A percentile compares a stretch with the other conserved stretches of the same genome.
phyloP scores from a whole-genome alignment of 2,113 vertebrate species.

The Hippocampus zosterae region DNA sequence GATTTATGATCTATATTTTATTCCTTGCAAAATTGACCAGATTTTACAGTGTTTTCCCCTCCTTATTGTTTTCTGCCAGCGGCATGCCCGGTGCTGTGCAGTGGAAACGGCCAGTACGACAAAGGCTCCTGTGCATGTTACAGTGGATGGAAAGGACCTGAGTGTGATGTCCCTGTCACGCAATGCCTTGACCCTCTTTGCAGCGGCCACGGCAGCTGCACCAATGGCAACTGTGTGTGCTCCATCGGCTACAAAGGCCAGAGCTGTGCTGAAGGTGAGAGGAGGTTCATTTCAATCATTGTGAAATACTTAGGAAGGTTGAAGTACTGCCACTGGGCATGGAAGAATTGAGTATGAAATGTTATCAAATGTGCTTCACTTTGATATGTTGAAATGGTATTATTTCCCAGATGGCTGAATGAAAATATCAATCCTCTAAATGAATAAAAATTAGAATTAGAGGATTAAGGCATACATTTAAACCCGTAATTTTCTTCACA shows the following conservation, averaged over 20 bases:
- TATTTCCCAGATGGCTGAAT: no score
- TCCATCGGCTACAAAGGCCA: slow-evolving; percentile 91
- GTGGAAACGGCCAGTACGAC: slow-evolving; percentile 95
- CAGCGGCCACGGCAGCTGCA: slow-evolving; percentile 90
- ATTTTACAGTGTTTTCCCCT: slow-evolving; percentile 14
- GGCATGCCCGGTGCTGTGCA: slow-evolving; percentile 94
- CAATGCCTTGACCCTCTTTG: slow-evolving; percentile 96
- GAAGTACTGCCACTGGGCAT: background rate
- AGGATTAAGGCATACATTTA: no score
- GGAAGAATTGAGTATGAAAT: background rate
- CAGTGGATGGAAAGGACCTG: slow-evolving; percentile 96
- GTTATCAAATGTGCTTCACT: background rate
- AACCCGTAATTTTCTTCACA: no score
- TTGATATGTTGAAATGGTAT: no score
- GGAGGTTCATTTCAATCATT: background rate
- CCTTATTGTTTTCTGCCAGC: slow-evolving; percentile 50
- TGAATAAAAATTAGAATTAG: background rate
- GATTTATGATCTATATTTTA: no score
- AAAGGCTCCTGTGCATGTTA: slow-evolving; percentile 96
- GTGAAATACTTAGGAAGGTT: slow-evolving; percentile 3
- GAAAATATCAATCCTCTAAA: background rate
- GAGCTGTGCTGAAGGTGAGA: slow-evolving; percentile 90
- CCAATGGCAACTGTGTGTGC: slow-evolving; percentile 90
- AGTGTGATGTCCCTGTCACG: slow-evolving; percentile 88
- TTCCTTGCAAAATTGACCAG: no score